Percentiles rank a stretch among this genome's conserved stretches.
Evolutionary conservation across 2,113 vertebrate genomes (phyloP).

Genomic region (Zosterops lateralis): DNA sequence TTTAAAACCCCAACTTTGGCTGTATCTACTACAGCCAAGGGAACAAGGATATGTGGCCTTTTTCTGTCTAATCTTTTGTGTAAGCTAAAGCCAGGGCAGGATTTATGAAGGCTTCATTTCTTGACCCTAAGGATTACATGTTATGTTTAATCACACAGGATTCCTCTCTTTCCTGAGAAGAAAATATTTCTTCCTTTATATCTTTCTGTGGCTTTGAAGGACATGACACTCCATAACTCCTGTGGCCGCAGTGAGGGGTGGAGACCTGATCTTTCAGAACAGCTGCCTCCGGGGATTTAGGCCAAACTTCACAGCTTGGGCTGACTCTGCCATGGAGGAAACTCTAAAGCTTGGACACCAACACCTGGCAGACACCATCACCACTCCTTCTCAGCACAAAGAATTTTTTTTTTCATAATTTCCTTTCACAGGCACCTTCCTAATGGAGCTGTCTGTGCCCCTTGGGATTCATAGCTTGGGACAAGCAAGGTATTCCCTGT

Average conservation of each 20-base stretch:
- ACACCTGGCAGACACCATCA: accelerated
- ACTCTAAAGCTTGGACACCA: neutral
- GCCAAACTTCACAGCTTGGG: neutral
- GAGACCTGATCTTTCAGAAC: neutral
- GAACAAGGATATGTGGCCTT: neutral
- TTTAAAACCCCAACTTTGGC: neutral
- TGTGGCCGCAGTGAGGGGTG: neutral
- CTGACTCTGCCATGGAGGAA: neutral
- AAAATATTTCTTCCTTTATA: neutral
- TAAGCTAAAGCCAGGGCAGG: neutral
- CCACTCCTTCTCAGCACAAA: neutral
- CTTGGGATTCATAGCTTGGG: neutral
- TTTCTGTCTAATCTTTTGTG: neutral
- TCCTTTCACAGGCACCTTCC: neutral
- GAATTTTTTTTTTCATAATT: neutral
- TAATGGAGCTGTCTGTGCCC: accelerated
- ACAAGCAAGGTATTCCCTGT: neutral
- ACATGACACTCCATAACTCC: neutral
- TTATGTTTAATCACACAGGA: neutral
- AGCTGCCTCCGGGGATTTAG: neutral
- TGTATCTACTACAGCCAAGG: neutral
- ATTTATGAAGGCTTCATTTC: neutral
- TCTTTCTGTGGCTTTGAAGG: neutral
- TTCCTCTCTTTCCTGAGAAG: neutral
- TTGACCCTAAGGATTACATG: neutral